Conservation (phyloP, 2,113 vertebrate genomes). For the Riparia riparia region DNA sequence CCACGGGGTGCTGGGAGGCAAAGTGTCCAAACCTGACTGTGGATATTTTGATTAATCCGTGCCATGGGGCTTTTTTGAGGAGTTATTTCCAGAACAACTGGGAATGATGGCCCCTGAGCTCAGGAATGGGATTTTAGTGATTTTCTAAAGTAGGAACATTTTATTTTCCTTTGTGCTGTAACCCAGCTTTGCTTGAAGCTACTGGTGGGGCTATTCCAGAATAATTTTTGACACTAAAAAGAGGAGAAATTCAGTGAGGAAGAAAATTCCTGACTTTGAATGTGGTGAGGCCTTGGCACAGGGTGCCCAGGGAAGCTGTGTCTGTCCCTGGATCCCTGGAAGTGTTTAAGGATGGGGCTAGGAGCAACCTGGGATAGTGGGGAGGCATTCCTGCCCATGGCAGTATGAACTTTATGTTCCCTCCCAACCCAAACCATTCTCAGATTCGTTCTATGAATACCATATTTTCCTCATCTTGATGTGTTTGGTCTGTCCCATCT, state of each 20-base stretch:
- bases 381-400: background rate
- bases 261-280: background rate
- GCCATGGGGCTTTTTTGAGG: background rate
- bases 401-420: background rate
- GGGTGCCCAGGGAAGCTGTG: background rate
- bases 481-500: background rate
- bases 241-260: background rate
- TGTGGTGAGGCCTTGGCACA: background rate
- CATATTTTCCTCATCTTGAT: background rate
- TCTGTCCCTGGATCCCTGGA: background rate
- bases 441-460: background rate
- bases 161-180: background rate
- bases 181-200: background rate
- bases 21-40: accelerated
- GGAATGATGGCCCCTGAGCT: background rate
- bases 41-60: background rate
- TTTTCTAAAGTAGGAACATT: background rate
- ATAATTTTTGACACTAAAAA: background rate
- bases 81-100: background rate
- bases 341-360: background rate
- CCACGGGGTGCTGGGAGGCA: background rate
- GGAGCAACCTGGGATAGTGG: background rate
- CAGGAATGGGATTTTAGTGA: background rate
- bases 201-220: background rate
- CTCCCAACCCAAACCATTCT: background rate